A percentile compares a stretch with the other conserved stretches of the same genome.
Conservation (phyloP, 2,797 vertebrate genomes). For the Characodon lateralis region DNA sequence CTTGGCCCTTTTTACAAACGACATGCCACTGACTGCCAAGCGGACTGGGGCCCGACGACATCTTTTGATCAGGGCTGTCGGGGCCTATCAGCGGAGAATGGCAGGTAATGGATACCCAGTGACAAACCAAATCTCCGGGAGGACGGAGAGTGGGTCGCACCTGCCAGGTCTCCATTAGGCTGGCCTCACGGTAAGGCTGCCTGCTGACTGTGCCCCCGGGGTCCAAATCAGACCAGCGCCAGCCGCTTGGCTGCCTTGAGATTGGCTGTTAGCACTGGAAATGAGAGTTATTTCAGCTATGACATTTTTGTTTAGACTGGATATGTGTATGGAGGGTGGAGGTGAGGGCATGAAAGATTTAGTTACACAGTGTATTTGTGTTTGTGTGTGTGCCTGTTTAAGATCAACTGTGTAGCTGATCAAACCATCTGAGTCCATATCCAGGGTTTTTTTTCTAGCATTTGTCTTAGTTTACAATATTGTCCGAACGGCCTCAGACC, state of each 20-base stretch:
- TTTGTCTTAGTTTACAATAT: constrained; percentile 60
- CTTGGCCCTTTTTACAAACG: constrained; percentile 98
- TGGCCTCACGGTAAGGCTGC: constrained; percentile 90
- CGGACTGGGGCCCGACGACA: constrained; percentile 95
- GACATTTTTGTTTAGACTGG: constrained; percentile 95
- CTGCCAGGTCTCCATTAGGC: constrained; percentile 99
- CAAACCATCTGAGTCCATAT: constrained; percentile 34
- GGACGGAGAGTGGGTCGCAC: constrained; percentile 96
- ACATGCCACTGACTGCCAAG: constrained; percentile 97
- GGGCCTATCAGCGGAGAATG: constrained; percentile 99
- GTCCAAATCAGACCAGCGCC: constrained; percentile 97
- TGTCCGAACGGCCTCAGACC: constrained; percentile 48
- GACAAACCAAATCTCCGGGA: constrained; percentile 99
- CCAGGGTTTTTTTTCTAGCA: constrained; percentile 32
- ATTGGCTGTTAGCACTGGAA: constrained; percentile 99
- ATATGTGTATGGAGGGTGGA: constrained; percentile 56
- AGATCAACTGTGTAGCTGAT: constrained; percentile 24
- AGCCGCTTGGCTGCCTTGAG: constrained; percentile 82
- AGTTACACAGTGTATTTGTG: constrained; percentile 48
- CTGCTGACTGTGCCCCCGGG: constrained; percentile 92
- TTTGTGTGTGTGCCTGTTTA: constrained; percentile 16
- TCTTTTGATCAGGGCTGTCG: constrained; percentile 99
- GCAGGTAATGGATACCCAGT: constrained; percentile 99
- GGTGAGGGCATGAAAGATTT: constrained; percentile 58
- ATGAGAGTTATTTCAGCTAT: constrained; percentile 99